A percentile compares a stretch with the other conserved stretches of the same genome.
phyloP scores from a whole-genome alignment of 2,113 vertebrate species.

The Sula dactylatra region DNA sequence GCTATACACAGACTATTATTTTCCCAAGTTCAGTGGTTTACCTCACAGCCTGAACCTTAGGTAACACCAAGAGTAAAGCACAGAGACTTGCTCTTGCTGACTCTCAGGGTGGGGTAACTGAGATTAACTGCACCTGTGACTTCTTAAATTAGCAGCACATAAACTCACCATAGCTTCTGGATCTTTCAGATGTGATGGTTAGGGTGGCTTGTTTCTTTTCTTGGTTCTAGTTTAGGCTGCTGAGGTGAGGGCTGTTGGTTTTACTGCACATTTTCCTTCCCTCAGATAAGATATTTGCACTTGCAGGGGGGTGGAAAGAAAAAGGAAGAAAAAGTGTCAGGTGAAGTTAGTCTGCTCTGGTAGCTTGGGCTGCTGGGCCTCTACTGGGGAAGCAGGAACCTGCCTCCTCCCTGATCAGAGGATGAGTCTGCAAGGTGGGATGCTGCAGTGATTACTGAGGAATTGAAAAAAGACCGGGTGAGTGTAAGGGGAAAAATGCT shows the following conservation, averaged over 20 bases:
- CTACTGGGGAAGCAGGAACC: neutral
- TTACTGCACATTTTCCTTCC: neutral
- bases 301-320: neutral
- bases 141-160: neutral
- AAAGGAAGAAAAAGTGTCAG: neutral
- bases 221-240: neutral
- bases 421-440: neutral
- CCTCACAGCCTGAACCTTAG: neutral
- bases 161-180: neutral
- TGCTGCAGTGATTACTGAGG: neutral
- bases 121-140: neutral
- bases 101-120: neutral
- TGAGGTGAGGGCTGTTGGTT: neutral
- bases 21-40: neutral
- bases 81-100: neutral
- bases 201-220: neutral
- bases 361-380: neutral
- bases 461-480: neutral
- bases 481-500: neutral
- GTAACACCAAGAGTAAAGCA: neutral
- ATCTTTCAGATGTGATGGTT: neutral
- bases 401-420: neutral
- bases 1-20: neutral
- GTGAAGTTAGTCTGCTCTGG: neutral
- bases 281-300: neutral